phyloP scores from a whole-genome alignment of 2,888 invertebrate genomes.

The Drosophila planitibia region DNA sequence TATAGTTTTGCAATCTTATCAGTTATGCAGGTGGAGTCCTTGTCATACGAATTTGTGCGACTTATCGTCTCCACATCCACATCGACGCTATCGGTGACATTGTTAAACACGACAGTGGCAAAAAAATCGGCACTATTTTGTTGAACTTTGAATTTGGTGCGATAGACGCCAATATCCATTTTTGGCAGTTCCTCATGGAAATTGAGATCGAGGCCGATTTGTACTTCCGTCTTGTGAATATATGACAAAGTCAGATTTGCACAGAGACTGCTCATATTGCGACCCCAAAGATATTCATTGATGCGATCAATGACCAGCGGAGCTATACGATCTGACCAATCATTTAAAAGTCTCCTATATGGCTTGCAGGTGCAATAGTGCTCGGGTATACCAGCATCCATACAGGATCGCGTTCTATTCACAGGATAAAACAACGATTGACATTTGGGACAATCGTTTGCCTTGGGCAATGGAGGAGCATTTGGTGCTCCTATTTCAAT shows the following conservation, averaged over 20 bases:
- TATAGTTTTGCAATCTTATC: conserved; percentile 66
- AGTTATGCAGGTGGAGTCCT: conserved; percentile 86
- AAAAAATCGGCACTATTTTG: conserved; percentile 89
- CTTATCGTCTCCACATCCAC: conserved; percentile 87
- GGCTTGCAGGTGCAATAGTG: conserved; percentile 90
- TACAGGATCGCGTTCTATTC: conserved; percentile 87
- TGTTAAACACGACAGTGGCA: conserved; percentile 87
- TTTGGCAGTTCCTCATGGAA: conserved; percentile 14
- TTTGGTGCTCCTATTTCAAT: conserved; percentile 81
- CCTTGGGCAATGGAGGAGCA: conserved; percentile 68
- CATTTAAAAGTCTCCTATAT: conserved; percentile 29
- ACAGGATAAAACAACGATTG: conserved; percentile 88
- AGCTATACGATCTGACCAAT: conserved; percentile 53
- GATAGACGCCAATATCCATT: conserved; percentile 45
- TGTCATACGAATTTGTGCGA: conserved; percentile 86
- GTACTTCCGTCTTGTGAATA: conserved; percentile 54
- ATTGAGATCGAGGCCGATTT: conserved; percentile 27
- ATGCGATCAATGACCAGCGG: conserved; percentile 47
- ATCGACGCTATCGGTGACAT: conserved; percentile 81
- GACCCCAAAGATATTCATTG: conserved; percentile 53
- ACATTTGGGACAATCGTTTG: conserved; percentile 88
- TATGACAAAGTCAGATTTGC: conserved; percentile 47
- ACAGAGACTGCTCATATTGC: conserved; percentile 55
- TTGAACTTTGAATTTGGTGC: conserved; percentile 87
- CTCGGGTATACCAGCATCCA: conserved; percentile 88